Evolutionary conservation across 2,888 invertebrate genomes (phyloP).

Genomic region (Anagyrus pseudococci): DNA sequence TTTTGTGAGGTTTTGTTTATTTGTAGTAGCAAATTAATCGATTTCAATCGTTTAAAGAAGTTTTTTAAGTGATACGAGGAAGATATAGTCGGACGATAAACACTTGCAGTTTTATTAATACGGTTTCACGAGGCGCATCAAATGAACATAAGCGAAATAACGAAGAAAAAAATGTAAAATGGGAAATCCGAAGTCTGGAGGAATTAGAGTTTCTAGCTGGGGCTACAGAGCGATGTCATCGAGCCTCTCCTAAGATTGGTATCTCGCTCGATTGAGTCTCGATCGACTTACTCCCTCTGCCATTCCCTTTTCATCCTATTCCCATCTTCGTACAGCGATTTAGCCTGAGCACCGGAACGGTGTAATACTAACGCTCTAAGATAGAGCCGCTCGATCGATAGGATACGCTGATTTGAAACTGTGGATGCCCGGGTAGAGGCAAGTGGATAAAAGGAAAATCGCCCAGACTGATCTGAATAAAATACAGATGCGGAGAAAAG

Average conservation of each 20-base stretch:
- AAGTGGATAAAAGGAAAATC: neutral
- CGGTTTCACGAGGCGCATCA: too few relatives aligned
- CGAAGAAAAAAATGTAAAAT: neutral
- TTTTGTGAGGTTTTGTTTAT: too few relatives aligned
- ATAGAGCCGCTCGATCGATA: conserved; percentile 12
- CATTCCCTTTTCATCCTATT: conserved; percentile 1
- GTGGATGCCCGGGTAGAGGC: neutral
- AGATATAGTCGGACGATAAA: too few relatives aligned
- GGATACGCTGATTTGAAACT: neutral
- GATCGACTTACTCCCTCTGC: conserved; percentile 22
- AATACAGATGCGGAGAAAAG: too few relatives aligned
- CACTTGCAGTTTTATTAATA: too few relatives aligned
- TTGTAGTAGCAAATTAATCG: too few relatives aligned
- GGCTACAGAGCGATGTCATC: conserved; percentile 12
- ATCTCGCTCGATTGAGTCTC: conserved; percentile 37
- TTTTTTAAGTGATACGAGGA: too few relatives aligned
- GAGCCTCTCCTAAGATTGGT: conserved; percentile 25
- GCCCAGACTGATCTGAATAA: neutral
- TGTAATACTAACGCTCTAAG: conserved; percentile 25
- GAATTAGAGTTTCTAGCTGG: conserved; percentile 23
- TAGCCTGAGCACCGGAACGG: conserved; percentile 27
- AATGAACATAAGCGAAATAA: too few relatives aligned
- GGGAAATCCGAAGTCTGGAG: neutral
- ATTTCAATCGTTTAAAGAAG: too few relatives aligned
- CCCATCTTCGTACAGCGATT: conserved; percentile 21